Percentiles rank a stretch among this genome's conserved stretches.
These are phyloP conservation scores for Trypoxylon attenuatum DNA, from an alignment of 2,888 invertebrate species.

Conservation along the genomic window DNA sequence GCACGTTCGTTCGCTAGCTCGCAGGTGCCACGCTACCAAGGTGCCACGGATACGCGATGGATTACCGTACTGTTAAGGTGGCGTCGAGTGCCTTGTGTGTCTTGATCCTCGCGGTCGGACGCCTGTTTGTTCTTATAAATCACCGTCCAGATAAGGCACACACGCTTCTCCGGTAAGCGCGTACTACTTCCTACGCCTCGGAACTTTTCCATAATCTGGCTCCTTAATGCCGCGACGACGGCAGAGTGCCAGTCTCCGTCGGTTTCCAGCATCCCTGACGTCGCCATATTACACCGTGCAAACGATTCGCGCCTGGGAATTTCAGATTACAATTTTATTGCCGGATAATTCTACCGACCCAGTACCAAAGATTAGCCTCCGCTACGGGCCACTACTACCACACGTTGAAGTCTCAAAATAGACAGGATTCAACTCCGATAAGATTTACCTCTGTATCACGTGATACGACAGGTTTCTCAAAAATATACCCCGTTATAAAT, in stretches of 20 bases:
- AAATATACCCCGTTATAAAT: not conserved
- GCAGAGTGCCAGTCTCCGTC: conserved; percentile 14
- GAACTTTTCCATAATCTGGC: conserved; percentile 69
- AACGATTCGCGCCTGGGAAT: not conserved
- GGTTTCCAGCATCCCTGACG: conserved; percentile 2
- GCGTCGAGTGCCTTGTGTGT: conserved; percentile 46
- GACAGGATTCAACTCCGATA: no score
- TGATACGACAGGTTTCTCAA: no score
- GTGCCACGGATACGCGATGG: conserved; percentile 48
- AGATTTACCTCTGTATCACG: no score
- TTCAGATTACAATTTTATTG: conserved; percentile 9
- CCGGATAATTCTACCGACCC: not conserved
- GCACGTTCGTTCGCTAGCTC: no score
- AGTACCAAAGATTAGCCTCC: not conserved
- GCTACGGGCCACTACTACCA: not conserved
- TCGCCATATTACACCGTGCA: not conserved
- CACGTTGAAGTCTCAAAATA: no score
- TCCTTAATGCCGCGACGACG: conserved; percentile 37
- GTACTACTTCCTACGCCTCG: conserved; percentile 50
- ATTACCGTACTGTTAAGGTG: conserved; percentile 55
- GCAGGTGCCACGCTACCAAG: conserved; percentile 50
- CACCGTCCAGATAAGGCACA: conserved; percentile 65
- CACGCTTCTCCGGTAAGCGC: conserved; percentile 48
- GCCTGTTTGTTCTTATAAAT: conserved; percentile 72
- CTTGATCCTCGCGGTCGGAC: conserved; percentile 50